Base-by-base conservation (phyloP, 2,797 vertebrate genomes). In the Apodemus agrarius region DNA sequence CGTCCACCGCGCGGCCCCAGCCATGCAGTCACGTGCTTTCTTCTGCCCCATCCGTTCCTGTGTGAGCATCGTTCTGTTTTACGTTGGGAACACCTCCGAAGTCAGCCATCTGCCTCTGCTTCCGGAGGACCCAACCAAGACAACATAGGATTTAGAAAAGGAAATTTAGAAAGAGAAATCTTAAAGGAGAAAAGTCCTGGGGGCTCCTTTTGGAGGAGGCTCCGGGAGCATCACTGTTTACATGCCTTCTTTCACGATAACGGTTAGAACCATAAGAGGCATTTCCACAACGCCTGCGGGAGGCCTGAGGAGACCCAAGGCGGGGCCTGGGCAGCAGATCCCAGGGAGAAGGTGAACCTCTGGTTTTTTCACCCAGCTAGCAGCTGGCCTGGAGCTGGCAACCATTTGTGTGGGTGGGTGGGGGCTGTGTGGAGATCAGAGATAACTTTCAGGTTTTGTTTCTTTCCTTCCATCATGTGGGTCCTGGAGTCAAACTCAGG, bases 361-460 rank as follows among this genome's bases (percentile, higher is more conserved):
- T 1, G n/a, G 13, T 12, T 2, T 88, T 4, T 22, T 17, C 2
- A 1, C 3, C 21, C 0, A 0, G 24, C 16, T 0, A 69, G 84
- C 7, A 17, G 40, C n/a, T 16, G 54, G 61, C 40, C 37, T 17
- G 67, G 59, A 26, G 31, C 59, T 29, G 6, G 61, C 19, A 65
- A 65, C 7, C 19, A 11, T 12, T 46, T 22, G 59, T 12, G n/a
- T 49, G 63, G 2, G 37, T 43, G 22, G 6, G 37, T 34, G 67
- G 65, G 67, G 8, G 34, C 67, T 69, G 34, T 69, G 69, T 72
- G 34, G 17, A 37, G n/a, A n/a, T 37, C 69, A 72, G 69, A 21
- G 69, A 4, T 17, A 3, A 72, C n/a, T 72, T 72, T 72, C n/a
- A 37, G n/a, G 17, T 72, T 72, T 37, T 31, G 37, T 43, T 63